Evolutionary conservation across 1,140 invertebrate genomes (phyloP), one percentile per base, ranked within the genome.

Genomic region (Drosophila asahinai): DNA sequence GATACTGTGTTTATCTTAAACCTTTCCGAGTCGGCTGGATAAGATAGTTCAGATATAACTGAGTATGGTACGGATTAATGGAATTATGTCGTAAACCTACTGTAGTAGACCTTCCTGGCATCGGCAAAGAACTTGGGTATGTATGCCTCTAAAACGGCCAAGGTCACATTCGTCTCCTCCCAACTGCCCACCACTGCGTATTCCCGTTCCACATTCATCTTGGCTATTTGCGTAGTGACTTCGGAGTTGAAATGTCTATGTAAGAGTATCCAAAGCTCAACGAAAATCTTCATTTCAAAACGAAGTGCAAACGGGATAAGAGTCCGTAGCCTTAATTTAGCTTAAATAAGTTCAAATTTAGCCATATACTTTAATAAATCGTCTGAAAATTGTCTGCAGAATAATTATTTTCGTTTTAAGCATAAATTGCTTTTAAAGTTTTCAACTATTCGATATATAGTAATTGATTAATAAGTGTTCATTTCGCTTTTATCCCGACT

Each of bases 161-260:
- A 93, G 1, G 97, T 98, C 5, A 95, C 95, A 93, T 98, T 97
- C 83, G 97, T 95, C 77, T 98, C 97, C 91, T 98, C 97, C 14
- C 98, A 94, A 19, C 97, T 96, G 1, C 97, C 97, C 5, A 98
- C 97, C 0, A 98, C 97, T 0, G 97, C 96, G 89, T 98, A 98
- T 80, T 98, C 95, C 79, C 95, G 94, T 89, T 98, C 97, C 8
- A 98, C 96, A 36, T 97, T 96, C 55, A 95, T 93, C 93, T 98
- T 98, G 3, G 97, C 97, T 80, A 95, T 95, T 92, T 97, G 96
- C 52, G 97, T 92, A 1, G 97, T 97, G 68, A 95, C 96, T 33
- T 95, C 93, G 0, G 96, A 97, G 87, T 98, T 97, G 87, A 98
- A 97, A 49, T 97, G 96, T 67, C 97, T 97, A 17, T 7, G 27